These are phyloP conservation scores for Harlomillsia oculata DNA, from an alignment of 1,140 invertebrate species.

Conservation along the genomic window DNA sequence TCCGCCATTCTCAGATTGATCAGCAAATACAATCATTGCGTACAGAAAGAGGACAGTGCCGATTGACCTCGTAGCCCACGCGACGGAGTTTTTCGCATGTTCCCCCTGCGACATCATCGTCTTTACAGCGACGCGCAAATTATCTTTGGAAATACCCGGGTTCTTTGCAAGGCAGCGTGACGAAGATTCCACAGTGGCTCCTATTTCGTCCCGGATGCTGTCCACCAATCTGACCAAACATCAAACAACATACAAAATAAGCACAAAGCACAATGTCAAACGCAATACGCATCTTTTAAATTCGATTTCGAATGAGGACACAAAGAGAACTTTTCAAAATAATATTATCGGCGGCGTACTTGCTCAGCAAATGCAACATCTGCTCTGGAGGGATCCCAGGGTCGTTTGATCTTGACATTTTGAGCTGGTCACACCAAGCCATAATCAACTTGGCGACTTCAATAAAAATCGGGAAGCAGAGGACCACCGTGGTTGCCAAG, in stretches of 20 bases:
- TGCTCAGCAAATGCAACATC: not conserved
- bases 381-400: not conserved
- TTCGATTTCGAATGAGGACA: not conserved
- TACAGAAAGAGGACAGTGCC: conserved; percentile 7
- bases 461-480: conserved; percentile 15
- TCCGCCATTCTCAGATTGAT: not conserved
- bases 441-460: conserved; percentile 3
- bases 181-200: conserved; percentile 12
- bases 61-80: conserved; percentile 7
- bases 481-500: conserved; percentile 6
- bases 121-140: not conserved
- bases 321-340: not conserved
- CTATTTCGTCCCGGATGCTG: conserved; percentile 18
- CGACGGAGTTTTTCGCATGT: conserved; percentile 10
- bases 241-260: not conserved
- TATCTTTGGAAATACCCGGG: not conserved
- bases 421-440: not conserved
- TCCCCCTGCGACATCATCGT: not conserved
- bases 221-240: conserved; percentile 22
- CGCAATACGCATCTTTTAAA: not conserved
- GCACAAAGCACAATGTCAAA: not conserved
- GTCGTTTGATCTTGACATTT: not conserved
- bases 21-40: not conserved
- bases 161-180: not conserved
- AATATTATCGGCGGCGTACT: not conserved